A percentile compares a stretch with the other conserved stretches of the same genome.
phyloP scores from a whole-genome alignment of 2,797 vertebrate species.

The Gymnoscopelus braueri region DNA sequence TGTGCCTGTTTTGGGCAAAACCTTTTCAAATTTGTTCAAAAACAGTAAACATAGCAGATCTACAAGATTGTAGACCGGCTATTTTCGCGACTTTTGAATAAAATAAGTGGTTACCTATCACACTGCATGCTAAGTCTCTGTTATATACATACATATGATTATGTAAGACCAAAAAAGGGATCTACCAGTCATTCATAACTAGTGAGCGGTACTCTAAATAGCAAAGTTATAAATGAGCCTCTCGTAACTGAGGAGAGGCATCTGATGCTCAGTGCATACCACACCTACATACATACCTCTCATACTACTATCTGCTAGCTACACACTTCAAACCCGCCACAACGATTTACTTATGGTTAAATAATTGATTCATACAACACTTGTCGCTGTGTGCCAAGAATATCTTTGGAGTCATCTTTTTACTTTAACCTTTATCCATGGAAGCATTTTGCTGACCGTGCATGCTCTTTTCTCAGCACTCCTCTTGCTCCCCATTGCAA shows the following conservation, averaged over 20 bases:
- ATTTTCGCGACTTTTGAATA: too few relatives aligned
- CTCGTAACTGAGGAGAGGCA: constrained; percentile 32
- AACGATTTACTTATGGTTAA: constrained; percentile 1
- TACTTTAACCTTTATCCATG: neutral
- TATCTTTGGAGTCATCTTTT: neutral
- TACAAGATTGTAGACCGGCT: too few relatives aligned
- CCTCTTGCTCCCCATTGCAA: constrained; percentile 20
- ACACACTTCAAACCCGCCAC: constrained; percentile 6
- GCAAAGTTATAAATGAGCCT: constrained; percentile 50
- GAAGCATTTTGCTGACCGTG: constrained; percentile 18
- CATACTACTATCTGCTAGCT: constrained; percentile 23
- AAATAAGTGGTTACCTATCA: too few relatives aligned
- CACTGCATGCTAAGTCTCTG: too few relatives aligned
- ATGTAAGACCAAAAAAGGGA: constrained; percentile 63
- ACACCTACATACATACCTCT: constrained; percentile 33
- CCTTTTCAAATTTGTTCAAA: too few relatives aligned
- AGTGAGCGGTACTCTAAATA: constrained; percentile 67
- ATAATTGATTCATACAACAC: neutral
- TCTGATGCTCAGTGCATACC: constrained; percentile 14
- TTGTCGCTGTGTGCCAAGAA: neutral
- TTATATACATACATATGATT: too few relatives aligned
- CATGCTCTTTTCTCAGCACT: constrained; percentile 8
- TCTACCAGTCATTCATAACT: constrained; percentile 58
- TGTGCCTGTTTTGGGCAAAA: too few relatives aligned
- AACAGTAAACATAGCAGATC: too few relatives aligned